phyloP scores from a whole-genome alignment of 1,140 invertebrate species.

The Pogonognathellus flavescens region DNA sequence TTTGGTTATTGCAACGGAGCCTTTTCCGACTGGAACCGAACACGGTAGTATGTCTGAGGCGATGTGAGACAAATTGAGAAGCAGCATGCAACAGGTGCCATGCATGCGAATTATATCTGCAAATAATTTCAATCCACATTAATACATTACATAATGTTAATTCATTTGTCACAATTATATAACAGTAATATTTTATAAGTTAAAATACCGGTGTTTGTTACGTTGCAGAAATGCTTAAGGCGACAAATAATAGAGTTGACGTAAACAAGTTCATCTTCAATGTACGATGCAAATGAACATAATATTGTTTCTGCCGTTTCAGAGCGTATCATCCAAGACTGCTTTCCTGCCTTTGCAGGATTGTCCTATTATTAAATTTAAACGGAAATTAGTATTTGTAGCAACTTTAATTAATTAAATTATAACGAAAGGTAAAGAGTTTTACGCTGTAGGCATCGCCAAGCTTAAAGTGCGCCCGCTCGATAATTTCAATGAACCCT shows the following conservation, averaged over 20 bases:
- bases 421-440: too few species aligned
- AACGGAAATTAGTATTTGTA: background rate
- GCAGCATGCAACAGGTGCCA: background rate
- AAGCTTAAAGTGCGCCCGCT: constrained; percentile 20
- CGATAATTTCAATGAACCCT: constrained; percentile 27
- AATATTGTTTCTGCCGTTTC: background rate
- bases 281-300: background rate
- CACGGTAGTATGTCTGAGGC: background rate
- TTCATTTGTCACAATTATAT: too few species aligned
- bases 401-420: too few species aligned
- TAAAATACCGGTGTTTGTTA: background rate
- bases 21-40: background rate
- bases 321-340: background rate
- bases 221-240: background rate
- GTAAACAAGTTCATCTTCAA: background rate
- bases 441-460: constrained; percentile 52
- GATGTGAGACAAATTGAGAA: background rate
- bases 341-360: background rate
- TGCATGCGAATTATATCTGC: background rate
- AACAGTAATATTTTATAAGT: background rate
- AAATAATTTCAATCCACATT: background rate
- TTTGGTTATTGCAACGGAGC: background rate
- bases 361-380: background rate
- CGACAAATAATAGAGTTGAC: background rate
- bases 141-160: background rate